Percentiles rank a stretch among this genome's conserved stretches.
These are phyloP conservation scores for Noctua comes DNA, from an alignment of 2,888 invertebrate species.

Conservation along the genomic window DNA sequence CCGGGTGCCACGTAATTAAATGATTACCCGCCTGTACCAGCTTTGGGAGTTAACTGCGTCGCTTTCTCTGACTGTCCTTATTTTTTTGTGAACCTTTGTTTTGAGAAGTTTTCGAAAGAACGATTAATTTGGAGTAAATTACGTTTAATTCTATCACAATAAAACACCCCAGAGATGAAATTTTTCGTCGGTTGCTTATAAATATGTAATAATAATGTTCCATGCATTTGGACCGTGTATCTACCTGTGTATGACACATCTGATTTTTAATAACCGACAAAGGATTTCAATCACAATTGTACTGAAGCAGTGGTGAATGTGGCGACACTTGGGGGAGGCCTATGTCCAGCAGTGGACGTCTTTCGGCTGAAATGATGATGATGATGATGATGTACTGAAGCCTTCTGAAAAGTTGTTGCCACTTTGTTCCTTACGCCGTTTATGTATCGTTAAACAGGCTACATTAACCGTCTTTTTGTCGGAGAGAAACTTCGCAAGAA, in stretches of 20 bases:
- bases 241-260: not conserved
- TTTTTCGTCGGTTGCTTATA: not conserved
- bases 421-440: not conserved
- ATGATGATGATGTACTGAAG: no score
- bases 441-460: not conserved
- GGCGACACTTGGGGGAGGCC: no score
- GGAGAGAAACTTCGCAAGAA: not conserved
- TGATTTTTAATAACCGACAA: not conserved
- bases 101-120: not conserved
- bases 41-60: slow-evolving; percentile 63
- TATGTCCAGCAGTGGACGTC: no score
- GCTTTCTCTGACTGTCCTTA: slow-evolving; percentile 45
- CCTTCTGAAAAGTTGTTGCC: not conserved
- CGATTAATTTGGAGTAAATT: slow-evolving; percentile 16
- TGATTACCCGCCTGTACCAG: slow-evolving; percentile 77
- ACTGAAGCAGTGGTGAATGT: no score
- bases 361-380: no score
- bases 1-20: slow-evolving; percentile 80
- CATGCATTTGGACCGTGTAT: not conserved
- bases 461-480: not conserved
- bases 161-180: not conserved
- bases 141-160: not conserved
- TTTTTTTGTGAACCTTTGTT: slow-evolving; percentile 36
- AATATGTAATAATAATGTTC: not conserved
- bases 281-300: not conserved